These are phyloP conservation scores for Meiosimyza decipiens DNA, from an alignment of 2,888 invertebrate species.

Conservation along the genomic window DNA sequence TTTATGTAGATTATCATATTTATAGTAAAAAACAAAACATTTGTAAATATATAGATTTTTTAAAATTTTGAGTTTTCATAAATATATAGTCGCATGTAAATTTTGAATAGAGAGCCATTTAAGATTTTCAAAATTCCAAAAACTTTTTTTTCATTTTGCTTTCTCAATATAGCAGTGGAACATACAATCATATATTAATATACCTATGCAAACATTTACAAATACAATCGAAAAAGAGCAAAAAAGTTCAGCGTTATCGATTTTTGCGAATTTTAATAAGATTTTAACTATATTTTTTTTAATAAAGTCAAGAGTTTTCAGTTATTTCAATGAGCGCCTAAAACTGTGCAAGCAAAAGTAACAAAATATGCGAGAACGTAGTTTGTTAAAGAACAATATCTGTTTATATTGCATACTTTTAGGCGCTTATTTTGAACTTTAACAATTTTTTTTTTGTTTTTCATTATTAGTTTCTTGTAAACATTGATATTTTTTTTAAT, in stretches of 20 bases:
- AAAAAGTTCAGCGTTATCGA: too few relatives aligned
- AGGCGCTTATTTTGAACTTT: conserved; percentile 3
- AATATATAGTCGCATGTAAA: too few relatives aligned
- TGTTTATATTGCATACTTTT: neutral
- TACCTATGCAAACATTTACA: conserved; percentile 21
- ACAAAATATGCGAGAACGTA: too few relatives aligned
- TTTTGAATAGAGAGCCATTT: conserved; percentile 12
- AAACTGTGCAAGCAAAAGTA: too few relatives aligned
- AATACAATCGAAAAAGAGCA: conserved; percentile 9
- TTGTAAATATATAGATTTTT: neutral
- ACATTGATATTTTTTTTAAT: neutral
- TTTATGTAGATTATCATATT: neutral
- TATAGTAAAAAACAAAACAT: neutral
- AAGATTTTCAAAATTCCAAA: conserved; percentile 10
- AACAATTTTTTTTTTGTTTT: neutral
- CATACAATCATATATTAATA: neutral
- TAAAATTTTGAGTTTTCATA: too few relatives aligned
- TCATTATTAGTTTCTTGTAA: conserved; percentile 17
- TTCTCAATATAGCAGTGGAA: neutral
- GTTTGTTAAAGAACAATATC: too few relatives aligned
- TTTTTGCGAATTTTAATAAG: conserved; percentile 1
- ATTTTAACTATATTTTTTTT: conserved; percentile 14
- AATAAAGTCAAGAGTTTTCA: too few relatives aligned
- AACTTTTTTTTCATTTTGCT: neutral
- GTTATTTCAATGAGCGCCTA: too few relatives aligned